Evolutionary conservation across 1,140 invertebrate species (phyloP).

Genomic region (Bombus cullumanus): DNA sequence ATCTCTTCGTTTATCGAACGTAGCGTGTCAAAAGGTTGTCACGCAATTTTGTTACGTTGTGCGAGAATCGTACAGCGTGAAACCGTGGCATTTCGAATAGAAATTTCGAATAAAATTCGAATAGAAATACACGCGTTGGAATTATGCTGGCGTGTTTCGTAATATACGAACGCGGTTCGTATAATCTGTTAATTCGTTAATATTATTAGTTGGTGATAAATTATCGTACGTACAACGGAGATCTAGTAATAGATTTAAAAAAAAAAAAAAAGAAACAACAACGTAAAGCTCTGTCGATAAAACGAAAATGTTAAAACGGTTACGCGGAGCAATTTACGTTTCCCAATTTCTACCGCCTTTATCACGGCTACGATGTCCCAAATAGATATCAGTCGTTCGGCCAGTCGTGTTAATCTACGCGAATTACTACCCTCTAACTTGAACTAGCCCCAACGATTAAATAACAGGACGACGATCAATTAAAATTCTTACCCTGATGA

Average conservation of each 20-base stretch:
- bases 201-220: too few species aligned
- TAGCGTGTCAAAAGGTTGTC: not conserved
- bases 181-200: too few species aligned
- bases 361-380: not conserved
- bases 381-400: slow-evolving; percentile 7
- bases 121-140: not conserved
- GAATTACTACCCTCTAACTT: not conserved
- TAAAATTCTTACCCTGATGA: slow-evolving; percentile 89
- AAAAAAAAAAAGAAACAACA: not conserved
- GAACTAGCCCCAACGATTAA: not conserved
- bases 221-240: too few species aligned
- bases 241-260: fast-evolving
- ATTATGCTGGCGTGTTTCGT: not conserved
- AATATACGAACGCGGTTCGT: not conserved
- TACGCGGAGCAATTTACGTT: not conserved
- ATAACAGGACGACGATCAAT: too few species aligned
- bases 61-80: not conserved
- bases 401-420: not conserved
- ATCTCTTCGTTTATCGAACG: not conserved
- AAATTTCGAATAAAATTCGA: not conserved
- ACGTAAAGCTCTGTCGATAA: not conserved
- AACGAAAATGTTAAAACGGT: not conserved
- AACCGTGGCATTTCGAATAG: not conserved
- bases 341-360: not conserved
- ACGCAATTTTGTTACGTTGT: not conserved